phyloP scores from a whole-genome alignment of 2,888 invertebrate species.

The Ceraclea dissimilis region DNA sequence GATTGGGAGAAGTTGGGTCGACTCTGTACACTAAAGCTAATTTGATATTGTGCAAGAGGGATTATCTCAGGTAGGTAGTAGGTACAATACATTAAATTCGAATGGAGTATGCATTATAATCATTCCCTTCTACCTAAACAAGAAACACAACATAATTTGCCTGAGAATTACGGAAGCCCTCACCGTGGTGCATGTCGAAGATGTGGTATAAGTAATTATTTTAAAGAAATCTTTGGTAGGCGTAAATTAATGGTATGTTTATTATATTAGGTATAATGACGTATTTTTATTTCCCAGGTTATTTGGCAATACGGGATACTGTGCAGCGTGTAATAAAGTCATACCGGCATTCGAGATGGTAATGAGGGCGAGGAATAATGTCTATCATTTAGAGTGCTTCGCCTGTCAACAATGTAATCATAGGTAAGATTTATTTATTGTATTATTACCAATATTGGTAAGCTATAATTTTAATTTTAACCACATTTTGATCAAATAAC shows the following conservation, averaged over 20 bases:
- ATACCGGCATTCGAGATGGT: slow-evolving; percentile 99
- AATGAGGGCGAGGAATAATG: slow-evolving; percentile 94
- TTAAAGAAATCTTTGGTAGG: no score
- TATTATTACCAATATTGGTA: no score
- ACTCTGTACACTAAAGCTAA: slow-evolving; percentile 93
- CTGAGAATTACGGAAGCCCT: no score
- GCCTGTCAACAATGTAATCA: slow-evolving; percentile 98
- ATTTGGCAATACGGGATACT: slow-evolving; percentile 93
- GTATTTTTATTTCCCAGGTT: slow-evolving; percentile 55
- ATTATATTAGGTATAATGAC: no score
- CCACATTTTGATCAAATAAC: no score
- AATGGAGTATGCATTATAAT: no score
- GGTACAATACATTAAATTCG: not conserved
- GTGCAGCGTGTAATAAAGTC: slow-evolving; percentile 94
- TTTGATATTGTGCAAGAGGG: slow-evolving; percentile 89
- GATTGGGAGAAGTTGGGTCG: slow-evolving; percentile 92
- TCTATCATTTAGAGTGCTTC: slow-evolving; percentile 96
- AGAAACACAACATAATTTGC: no score
- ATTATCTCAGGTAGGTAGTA: slow-evolving; percentile 74
- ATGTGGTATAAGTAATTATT: no score
- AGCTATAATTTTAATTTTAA: no score
- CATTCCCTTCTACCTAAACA: no score
- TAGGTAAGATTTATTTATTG: slow-evolving; percentile 81
- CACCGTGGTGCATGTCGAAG: no score
- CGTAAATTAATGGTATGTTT: no score